These are phyloP conservation scores for Drosophila niveifrons DNA, from an alignment of 2,888 invertebrate species.

Conservation along the genomic window DNA sequence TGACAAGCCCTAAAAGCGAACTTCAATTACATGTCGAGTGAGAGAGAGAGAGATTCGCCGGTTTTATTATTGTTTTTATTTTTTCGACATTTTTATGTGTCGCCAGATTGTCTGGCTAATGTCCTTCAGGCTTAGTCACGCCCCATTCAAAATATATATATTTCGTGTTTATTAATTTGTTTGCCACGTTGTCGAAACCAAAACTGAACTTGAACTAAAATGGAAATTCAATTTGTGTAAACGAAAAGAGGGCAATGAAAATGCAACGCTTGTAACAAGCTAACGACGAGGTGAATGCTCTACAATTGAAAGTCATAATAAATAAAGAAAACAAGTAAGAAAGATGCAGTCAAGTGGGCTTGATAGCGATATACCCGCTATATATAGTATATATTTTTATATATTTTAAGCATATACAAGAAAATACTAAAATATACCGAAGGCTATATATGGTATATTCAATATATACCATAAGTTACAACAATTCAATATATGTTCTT, in stretches of 20 bases:
- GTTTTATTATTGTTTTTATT: conserved; percentile 8
- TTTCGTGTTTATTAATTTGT: conserved; percentile 37
- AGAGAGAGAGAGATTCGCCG: conserved; percentile 28
- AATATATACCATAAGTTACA: too few species aligned
- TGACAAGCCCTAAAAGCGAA: conserved; percentile 24
- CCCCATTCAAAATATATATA: conserved; percentile 7
- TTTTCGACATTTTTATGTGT: conserved; percentile 12
- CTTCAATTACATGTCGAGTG: conserved; percentile 14
- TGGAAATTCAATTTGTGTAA: conserved; percentile 25
- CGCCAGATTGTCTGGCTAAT: conserved; percentile 30
- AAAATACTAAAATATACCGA: too few species aligned
- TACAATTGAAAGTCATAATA: not conserved
- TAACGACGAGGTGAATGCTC: conserved; percentile 11
- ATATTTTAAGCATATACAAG: too few species aligned
- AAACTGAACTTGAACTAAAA: conserved; percentile 35
- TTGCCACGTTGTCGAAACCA: conserved; percentile 29
- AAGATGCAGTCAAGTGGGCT: too few species aligned
- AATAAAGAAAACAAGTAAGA: too few species aligned
- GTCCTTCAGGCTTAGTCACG: conserved; percentile 38
- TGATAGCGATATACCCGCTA: too few species aligned
- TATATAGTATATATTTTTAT: too few species aligned
- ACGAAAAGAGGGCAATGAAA: conserved; percentile 5
- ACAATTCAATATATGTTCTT: too few species aligned
- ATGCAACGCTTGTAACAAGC: not conserved
- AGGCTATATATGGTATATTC: too few species aligned